A percentile compares a stretch with the other conserved stretches of the same genome.
Conservation (phyloP, 2,888 invertebrate genomes). For the Tipula confusa region DNA sequence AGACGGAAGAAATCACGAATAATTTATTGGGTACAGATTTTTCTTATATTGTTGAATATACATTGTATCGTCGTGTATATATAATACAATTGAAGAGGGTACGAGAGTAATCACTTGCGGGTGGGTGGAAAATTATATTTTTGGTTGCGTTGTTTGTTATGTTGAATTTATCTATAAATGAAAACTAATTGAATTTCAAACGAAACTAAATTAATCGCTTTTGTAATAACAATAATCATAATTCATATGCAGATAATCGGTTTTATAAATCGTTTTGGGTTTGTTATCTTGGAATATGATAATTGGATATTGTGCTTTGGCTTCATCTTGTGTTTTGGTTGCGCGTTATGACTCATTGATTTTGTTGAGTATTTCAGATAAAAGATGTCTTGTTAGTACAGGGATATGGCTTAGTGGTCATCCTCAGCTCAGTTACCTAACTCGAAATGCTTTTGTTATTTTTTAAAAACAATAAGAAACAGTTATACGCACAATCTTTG, state of each 20-base stretch:
- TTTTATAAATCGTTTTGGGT: background rate
- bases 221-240: background rate
- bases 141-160: background rate
- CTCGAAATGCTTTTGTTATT: no score
- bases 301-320: slow-evolving; percentile 25
- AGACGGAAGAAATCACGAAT: slow-evolving; percentile 5
- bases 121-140: background rate
- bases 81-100: background rate
- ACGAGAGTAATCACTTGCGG: background rate
- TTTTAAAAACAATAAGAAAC: no score
- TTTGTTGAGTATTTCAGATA: no score
- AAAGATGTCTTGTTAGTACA: no score
- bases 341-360: no score
- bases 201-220: background rate
- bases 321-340: no score
- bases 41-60: background rate
- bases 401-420: no score
- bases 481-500: no score
- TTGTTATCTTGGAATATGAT: background rate
- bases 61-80: background rate
- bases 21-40: background rate
- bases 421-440: no score
- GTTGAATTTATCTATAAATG: background rate
- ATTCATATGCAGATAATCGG: background rate
- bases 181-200: slow-evolving; percentile 20